Evolutionary conservation across 2,888 invertebrate species (phyloP).

Genomic region (Drosophila paracracens): DNA sequence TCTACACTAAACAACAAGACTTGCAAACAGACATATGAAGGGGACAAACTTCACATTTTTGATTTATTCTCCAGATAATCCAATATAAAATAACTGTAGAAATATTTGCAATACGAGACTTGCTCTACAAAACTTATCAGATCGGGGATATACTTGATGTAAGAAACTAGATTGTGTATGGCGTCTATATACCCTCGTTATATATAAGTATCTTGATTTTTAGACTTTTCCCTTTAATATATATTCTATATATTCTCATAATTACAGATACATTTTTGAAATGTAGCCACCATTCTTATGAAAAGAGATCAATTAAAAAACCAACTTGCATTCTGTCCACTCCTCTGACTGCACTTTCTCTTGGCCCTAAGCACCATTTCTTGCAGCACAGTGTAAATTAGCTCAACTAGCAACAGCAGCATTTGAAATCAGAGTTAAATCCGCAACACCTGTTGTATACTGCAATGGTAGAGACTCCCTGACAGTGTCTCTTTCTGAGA

Average conservation of each 20-base stretch:
- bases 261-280: neutral
- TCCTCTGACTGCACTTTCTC: neutral
- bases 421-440: constrained; percentile 16
- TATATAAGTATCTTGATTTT: neutral
- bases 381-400: constrained; percentile 53
- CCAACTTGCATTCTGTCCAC: neutral
- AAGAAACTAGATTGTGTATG: accelerated
- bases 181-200: too few species aligned
- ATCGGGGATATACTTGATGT: too few species aligned
- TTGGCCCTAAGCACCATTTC: neutral
- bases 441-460: constrained; percentile 56
- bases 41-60: neutral
- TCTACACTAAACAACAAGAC: constrained; percentile 45
- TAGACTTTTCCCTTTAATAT: neutral
- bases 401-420: constrained; percentile 28
- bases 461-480: constrained; percentile 4
- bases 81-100: neutral
- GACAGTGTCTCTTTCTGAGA: constrained; percentile 19
- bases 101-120: neutral
- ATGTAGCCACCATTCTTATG: neutral
- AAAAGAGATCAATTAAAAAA: neutral
- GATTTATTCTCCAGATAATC: neutral
- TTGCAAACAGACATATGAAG: neutral
- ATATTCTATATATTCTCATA: neutral
- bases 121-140: neutral